Conservation (phyloP, 2,888 invertebrate genomes). For the Cheilosia impressa region DNA sequence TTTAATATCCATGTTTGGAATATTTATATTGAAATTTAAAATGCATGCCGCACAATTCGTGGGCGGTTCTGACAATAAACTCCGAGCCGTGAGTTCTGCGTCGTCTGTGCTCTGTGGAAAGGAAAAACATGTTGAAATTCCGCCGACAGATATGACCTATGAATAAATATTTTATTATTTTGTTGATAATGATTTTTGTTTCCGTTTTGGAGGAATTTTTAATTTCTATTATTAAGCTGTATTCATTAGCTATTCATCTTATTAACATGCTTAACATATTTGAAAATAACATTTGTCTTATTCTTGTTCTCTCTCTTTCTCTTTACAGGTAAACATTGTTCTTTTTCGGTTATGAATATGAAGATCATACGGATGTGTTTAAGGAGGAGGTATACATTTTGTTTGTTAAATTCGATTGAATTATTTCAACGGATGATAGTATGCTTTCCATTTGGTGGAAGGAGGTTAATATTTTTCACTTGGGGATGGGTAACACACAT, state of each 20-base stretch:
- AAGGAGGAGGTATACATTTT: neutral
- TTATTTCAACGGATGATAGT: neutral
- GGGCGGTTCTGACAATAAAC: conserved; percentile 43
- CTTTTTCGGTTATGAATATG: neutral
- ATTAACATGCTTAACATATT: conserved; percentile 43
- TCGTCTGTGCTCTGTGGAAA: conserved; percentile 3
- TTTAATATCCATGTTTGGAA: conserved; percentile 54
- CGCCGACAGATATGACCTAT: conserved; percentile 22
- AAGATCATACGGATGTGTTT: neutral
- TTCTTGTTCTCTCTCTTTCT: conserved; percentile 28
- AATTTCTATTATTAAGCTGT: conserved; percentile 39
- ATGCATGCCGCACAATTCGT: conserved; percentile 60
- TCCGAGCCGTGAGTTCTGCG: conserved; percentile 3
- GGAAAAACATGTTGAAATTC: conserved; percentile 34
- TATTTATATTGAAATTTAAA: conserved; percentile 69
- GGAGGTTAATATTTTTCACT: neutral
- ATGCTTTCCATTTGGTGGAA: neutral
- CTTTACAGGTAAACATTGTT: conserved; percentile 62
- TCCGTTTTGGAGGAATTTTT: conserved; percentile 62
- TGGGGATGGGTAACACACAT: neutral
- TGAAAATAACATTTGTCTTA: conserved; percentile 19
- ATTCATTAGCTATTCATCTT: conserved; percentile 59
- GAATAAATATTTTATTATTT: conserved; percentile 36
- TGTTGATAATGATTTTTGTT: conserved; percentile 56
- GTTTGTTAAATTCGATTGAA: neutral